Evolutionary conservation across 2,797 vertebrate species (phyloP).

Genomic region (Acipenser transmontanus): DNA sequence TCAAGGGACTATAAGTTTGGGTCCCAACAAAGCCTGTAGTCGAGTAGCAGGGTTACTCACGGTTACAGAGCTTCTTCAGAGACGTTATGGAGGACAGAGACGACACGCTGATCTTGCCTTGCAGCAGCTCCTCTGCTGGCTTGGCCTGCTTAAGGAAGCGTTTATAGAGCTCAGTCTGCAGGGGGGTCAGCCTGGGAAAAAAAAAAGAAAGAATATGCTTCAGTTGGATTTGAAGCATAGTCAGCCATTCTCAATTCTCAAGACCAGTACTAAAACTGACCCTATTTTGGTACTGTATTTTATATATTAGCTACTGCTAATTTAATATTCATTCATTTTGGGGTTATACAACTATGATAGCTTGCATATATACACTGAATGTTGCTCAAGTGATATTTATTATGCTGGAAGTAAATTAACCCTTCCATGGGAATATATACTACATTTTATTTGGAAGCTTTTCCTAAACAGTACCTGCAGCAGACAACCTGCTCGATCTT

Average conservation of each 20-base stretch:
- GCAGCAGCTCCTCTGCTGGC: slow-evolving; percentile 73
- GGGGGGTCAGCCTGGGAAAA: slow-evolving; percentile 72
- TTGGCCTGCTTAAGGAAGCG: slow-evolving; percentile 84
- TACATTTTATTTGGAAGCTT: not conserved
- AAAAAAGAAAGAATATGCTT: slow-evolving; percentile 7
- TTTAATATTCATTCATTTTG: too few relatives aligned
- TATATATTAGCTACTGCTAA: not conserved
- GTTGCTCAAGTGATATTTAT: too few relatives aligned
- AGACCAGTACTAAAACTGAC: not conserved
- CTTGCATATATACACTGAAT: too few relatives aligned
- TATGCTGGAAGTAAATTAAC: not conserved
- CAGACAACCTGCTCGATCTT: slow-evolving; percentile 96
- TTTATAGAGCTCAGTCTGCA: slow-evolving; percentile 84
- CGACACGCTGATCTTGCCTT: slow-evolving; percentile 79
- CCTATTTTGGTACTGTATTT: not conserved
- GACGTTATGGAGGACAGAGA: slow-evolving; percentile 94
- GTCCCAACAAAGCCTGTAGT: too few relatives aligned
- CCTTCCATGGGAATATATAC: not conserved
- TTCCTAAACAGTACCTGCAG: slow-evolving; percentile 69
- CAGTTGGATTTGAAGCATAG: not conserved
- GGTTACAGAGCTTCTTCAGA: slow-evolving; percentile 94
- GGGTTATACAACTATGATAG: too few relatives aligned
- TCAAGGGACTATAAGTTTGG: too few relatives aligned
- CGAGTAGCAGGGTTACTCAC: slow-evolving; percentile 58
- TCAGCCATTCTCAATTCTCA: not conserved